phyloP scores from a whole-genome alignment of 2,888 invertebrate genomes.

The Sthenelais limicola region DNA sequence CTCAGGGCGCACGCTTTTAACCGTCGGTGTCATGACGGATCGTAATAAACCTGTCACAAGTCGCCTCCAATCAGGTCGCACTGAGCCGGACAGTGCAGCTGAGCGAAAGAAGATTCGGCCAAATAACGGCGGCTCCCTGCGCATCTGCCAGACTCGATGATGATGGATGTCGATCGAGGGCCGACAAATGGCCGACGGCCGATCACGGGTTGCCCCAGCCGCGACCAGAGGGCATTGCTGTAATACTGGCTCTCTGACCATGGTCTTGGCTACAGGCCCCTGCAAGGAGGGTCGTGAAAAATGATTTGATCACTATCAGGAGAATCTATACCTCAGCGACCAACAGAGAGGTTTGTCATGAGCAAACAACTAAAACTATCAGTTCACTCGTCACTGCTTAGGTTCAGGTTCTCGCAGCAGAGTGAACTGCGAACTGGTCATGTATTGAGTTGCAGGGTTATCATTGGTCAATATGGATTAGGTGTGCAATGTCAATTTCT shows the following conservation, averaged over 20 bases:
- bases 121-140: constrained; percentile 21
- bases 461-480: no score
- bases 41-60: constrained; percentile 40
- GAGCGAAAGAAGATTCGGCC: constrained; percentile 29
- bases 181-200: constrained; percentile 33
- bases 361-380: constrained; percentile 19
- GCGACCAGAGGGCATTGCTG: constrained; percentile 18
- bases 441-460: no score
- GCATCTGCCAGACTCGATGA: constrained; percentile 37
- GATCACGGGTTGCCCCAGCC: constrained; percentile 9
- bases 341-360: constrained; percentile 30
- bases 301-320: constrained; percentile 38
- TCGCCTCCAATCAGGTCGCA: constrained; percentile 30
- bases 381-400: no score
- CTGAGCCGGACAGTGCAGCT: constrained; percentile 29
- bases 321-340: constrained; percentile 29
- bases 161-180: constrained; percentile 31
- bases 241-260: constrained; percentile 28
- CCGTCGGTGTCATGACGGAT: constrained; percentile 37
- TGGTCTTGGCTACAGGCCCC: constrained; percentile 22
- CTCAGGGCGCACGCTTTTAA: constrained; percentile 34
- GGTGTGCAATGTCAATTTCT: no score
- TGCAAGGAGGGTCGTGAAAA: constrained; percentile 33
- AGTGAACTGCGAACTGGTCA: no score
- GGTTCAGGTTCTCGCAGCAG: no score